These are phyloP conservation scores for Sitobion miscanthi DNA, from an alignment of 1,140 invertebrate genomes.

Conservation along the genomic window DNA sequence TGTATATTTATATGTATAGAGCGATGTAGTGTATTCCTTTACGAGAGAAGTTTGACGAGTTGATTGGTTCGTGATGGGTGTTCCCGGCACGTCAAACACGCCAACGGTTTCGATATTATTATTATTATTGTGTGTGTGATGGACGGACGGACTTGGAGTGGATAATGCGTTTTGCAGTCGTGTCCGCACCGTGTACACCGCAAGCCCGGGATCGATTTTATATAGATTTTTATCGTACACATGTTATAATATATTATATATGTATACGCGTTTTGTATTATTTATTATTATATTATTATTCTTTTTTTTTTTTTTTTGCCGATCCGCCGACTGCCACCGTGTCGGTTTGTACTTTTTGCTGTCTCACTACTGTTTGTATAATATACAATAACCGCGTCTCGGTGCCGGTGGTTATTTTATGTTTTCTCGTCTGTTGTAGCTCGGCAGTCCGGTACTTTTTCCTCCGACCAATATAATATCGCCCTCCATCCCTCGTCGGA, in stretches of 20 bases:
- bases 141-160: background rate
- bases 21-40: background rate
- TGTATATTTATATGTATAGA: background rate
- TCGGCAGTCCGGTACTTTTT: background rate
- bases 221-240: background rate
- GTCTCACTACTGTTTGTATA: background rate
- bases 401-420: background rate
- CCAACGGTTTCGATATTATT: slow-evolving; percentile 30
- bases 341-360: background rate
- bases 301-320: background rate
- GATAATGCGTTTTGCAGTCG: slow-evolving; percentile 14
- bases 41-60: slow-evolving; percentile 31
- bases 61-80: slow-evolving; percentile 55
- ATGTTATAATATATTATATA: background rate
- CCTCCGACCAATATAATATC: background rate
- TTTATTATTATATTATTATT: background rate
- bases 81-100: slow-evolving; percentile 48
- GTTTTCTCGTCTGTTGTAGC: background rate
- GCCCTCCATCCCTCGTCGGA: background rate
- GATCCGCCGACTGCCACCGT: background rate
- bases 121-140: background rate
- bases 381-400: background rate
- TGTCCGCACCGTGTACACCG: background rate
- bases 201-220: background rate
- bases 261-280: background rate